Conservation (phyloP, 2,113 vertebrate genomes). For the Anseranas semipalmata region DNA sequence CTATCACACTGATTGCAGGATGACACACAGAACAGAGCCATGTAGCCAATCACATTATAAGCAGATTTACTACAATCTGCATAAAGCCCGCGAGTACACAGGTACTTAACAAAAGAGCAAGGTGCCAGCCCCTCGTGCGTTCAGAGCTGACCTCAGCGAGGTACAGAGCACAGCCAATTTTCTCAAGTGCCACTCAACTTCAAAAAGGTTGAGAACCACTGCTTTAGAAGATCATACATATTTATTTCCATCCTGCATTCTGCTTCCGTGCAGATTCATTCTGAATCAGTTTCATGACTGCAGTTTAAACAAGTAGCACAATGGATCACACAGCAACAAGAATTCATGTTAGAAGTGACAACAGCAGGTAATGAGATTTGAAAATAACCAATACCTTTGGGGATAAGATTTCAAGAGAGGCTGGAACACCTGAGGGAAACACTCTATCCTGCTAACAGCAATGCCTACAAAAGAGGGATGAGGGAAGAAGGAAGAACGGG, state of each 20-base stretch:
- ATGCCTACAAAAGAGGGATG: not conserved
- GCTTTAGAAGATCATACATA: conserved; percentile 64
- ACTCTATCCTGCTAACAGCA: not conserved
- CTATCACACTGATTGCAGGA: not conserved
- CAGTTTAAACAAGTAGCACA: not conserved
- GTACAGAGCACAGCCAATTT: conserved; percentile 52
- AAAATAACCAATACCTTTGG: not conserved
- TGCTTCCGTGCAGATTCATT: not conserved
- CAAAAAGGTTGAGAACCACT: conserved; percentile 61
- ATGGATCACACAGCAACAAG: not conserved
- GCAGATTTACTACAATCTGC: conserved; percentile 49
- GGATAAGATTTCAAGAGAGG: not conserved
- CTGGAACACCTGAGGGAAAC: not conserved
- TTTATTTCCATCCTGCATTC: not conserved
- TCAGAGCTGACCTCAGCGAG: conserved; percentile 47
- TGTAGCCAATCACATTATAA: not conserved
- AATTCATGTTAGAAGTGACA: not conserved
- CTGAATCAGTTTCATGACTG: not conserved
- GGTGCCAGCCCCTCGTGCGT: not conserved
- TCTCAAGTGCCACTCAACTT: conserved; percentile 66
- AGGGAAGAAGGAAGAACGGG: not conserved
- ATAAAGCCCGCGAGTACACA: conserved; percentile 32
- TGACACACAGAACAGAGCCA: not conserved
- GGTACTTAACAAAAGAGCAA: conserved; percentile 47
- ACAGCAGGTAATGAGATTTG: not conserved